These are phyloP conservation scores for Tenodera sinensis DNA, from an alignment of 2,888 invertebrate genomes.

Conservation along the genomic window DNA sequence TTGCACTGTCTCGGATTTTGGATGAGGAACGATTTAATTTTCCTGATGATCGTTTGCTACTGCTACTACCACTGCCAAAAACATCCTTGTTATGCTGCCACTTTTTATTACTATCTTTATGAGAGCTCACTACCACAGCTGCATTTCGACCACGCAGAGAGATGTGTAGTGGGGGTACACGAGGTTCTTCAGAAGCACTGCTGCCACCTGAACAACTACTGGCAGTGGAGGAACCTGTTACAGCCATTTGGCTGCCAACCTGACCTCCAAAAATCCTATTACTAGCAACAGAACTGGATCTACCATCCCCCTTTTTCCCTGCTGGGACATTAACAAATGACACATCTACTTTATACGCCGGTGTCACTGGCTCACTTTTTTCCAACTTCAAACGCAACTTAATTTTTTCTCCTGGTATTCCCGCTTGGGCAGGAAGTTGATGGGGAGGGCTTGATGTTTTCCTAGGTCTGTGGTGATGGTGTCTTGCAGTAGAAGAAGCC, in stretches of 20 bases:
- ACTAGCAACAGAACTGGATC: constrained; percentile 9
- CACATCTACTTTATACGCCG: constrained; percentile 77
- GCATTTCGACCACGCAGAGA: constrained; percentile 76
- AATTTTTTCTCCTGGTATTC: constrained; percentile 60
- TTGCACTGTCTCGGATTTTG: constrained; percentile 23
- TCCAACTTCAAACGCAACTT: constrained; percentile 79
- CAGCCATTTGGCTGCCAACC: constrained; percentile 6
- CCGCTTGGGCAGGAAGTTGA: constrained; percentile 44
- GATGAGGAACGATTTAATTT: constrained; percentile 25
- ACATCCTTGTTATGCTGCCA: constrained; percentile 22
- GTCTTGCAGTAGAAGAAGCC: constrained; percentile 29
- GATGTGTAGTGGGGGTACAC: constrained; percentile 86
- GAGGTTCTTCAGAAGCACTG: constrained; percentile 60
- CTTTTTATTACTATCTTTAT: constrained; percentile 51
- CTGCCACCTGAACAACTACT: not conserved
- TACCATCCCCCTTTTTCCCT: constrained; percentile 31
- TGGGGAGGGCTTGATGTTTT: constrained; percentile 28
- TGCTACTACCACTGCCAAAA: constrained; percentile 7
- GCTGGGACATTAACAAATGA: constrained; percentile 61
- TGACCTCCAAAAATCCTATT: constrained; percentile 20
- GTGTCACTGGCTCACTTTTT: constrained; percentile 73
- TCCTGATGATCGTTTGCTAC: constrained; percentile 16
- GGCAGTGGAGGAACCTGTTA: not conserved
- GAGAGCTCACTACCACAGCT: constrained; percentile 71
- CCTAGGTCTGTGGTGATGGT: constrained; percentile 29